A percentile compares a stretch with the other conserved stretches of the same genome.
phyloP scores from a whole-genome alignment of 2,888 invertebrate genomes.

The Idaea biselata region DNA sequence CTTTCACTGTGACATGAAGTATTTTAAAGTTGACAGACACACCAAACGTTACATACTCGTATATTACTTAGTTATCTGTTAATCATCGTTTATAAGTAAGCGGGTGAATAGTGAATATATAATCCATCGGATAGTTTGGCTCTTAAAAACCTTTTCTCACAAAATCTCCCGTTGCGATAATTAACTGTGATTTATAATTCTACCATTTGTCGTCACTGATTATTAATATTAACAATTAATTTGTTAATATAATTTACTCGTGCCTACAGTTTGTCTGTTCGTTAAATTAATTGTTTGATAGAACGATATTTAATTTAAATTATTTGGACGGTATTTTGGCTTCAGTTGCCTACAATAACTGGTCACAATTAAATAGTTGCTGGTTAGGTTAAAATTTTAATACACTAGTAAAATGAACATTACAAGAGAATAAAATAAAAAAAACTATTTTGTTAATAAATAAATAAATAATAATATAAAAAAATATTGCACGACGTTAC shows the following conservation, averaged over 20 bases:
- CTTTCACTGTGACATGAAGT: too few relatives aligned
- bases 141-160: conserved; percentile 10
- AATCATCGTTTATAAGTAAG: too few relatives aligned
- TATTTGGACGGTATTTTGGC: neutral
- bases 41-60: too few relatives aligned
- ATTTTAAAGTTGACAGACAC: too few relatives aligned
- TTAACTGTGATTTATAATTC: conserved; percentile 1
- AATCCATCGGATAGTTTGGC: too few relatives aligned
- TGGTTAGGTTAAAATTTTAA: neutral
- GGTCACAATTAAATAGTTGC: neutral
- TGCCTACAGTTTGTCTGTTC: conserved; percentile 2
- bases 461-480: too few relatives aligned
- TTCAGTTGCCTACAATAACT: neutral
- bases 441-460: too few relatives aligned
- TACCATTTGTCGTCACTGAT: neutral
- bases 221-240: conserved; percentile 12
- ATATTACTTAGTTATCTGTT: too few relatives aligned
- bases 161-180: neutral
- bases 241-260: conserved; percentile 6
- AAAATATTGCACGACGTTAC: too few relatives aligned
- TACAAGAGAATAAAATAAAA: too few relatives aligned
- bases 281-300: conserved; percentile 5
- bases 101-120: too few relatives aligned
- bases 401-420: neutral
- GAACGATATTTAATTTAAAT: neutral